These are phyloP conservation scores for Achroia grisella DNA, from an alignment of 1,140 invertebrate genomes.

Conservation along the genomic window DNA sequence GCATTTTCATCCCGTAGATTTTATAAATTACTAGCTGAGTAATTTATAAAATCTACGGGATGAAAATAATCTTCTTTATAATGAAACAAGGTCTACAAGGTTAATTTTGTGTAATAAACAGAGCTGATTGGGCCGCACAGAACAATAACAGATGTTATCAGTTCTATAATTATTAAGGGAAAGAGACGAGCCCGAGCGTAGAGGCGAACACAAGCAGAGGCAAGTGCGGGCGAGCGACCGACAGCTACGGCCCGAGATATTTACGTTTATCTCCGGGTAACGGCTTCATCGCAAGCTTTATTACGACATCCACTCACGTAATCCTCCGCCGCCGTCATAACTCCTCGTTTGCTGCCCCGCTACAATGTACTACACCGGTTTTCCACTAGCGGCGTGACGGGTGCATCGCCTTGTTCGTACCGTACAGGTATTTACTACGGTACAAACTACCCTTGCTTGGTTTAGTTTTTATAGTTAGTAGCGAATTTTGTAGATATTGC, in stretches of 20 bases:
- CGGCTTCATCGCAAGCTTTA: constrained; percentile 73
- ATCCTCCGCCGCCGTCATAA: constrained; percentile 69
- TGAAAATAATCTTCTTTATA: neutral
- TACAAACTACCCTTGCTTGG: constrained; percentile 3
- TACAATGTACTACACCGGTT: constrained; percentile 62
- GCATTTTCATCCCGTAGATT: no score
- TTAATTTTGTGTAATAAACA: no score
- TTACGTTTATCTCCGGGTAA: constrained; percentile 72
- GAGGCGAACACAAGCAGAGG: constrained; percentile 18
- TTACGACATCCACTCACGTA: constrained; percentile 74
- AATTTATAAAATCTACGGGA: no score
- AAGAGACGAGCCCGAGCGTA: constrained; percentile 1
- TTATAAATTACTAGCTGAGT: no score
- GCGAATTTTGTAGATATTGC: neutral
- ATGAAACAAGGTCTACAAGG: neutral
- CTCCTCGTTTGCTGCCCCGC: constrained; percentile 62
- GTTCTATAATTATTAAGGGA: no score
- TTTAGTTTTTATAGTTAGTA: constrained; percentile 11
- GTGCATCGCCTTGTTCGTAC: constrained; percentile 12
- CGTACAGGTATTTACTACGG: neutral
- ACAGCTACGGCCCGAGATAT: constrained; percentile 61
- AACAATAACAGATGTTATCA: no score
- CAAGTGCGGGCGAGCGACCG: constrained; percentile 32
- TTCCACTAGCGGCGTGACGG: constrained; percentile 36
- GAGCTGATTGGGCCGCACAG: no score